Conservation (phyloP, 2,113 vertebrate species). For the Desmodus rotundus region DNA sequence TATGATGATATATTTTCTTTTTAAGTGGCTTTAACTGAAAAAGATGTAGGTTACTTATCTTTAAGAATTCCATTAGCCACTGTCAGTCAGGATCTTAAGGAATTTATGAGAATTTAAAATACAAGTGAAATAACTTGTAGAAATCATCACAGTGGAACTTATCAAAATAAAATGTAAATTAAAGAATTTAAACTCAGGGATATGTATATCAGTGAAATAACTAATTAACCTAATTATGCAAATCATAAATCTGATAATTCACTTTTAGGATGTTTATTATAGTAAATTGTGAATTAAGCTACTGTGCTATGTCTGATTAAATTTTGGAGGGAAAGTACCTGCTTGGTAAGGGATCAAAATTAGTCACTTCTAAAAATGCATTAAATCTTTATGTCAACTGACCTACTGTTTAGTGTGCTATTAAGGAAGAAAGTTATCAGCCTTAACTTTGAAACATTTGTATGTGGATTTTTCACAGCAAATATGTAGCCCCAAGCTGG, state of each 20-base stretch:
- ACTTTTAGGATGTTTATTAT: background rate
- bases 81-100: background rate
- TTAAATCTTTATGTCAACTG: background rate
- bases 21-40: slow-evolving; percentile 28
- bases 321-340: background rate
- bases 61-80: slow-evolving; percentile 31
- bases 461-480: background rate
- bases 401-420: background rate
- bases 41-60: background rate
- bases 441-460: background rate
- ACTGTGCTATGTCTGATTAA: background rate
- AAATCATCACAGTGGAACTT: background rate
- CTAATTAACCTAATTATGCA: background rate
- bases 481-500: background rate
- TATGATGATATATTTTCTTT: slow-evolving; percentile 28
- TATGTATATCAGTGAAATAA: background rate
- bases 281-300: background rate
- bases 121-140: background rate
- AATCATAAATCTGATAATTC: background rate
- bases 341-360: background rate
- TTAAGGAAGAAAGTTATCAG: background rate
- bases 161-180: slow-evolving; percentile 27
- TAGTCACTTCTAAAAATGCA: background rate
- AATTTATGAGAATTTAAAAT: slow-evolving; percentile 2
- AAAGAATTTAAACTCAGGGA: background rate